Evolutionary conservation across 2,888 invertebrate species (phyloP).

Genomic region (Pollenia labialis): DNA sequence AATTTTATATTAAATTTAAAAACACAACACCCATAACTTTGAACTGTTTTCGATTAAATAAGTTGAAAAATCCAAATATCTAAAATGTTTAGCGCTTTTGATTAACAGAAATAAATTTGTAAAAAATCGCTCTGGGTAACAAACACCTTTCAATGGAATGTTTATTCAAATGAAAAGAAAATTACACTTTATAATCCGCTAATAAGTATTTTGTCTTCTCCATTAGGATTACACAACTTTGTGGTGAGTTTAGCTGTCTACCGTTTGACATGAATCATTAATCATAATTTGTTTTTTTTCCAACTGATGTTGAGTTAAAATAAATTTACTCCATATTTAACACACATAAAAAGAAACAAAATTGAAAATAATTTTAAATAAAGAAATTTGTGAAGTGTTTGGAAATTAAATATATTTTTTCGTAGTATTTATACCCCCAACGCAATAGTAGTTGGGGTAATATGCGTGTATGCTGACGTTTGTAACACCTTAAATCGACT

Average conservation of each 20-base stretch:
- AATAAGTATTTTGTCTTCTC: constrained; percentile 4
- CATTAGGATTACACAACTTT: constrained; percentile 32
- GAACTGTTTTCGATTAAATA: too few relatives aligned
- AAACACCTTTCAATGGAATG: background rate
- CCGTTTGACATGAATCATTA: constrained; percentile 59
- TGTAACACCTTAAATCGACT: too few relatives aligned
- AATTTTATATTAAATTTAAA: too few relatives aligned
- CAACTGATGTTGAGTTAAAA: background rate
- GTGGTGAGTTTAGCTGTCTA: constrained; percentile 21
- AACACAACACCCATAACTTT: too few relatives aligned
- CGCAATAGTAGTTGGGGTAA: too few relatives aligned
- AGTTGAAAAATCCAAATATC: too few relatives aligned
- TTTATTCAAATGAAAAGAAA: constrained; percentile 11
- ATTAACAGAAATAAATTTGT: background rate
- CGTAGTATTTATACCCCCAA: too few relatives aligned
- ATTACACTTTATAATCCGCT: background rate
- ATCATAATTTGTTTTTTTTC: constrained; percentile 41
- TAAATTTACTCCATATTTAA: constrained; percentile 55
- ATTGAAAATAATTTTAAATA: background rate
- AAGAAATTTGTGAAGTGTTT: constrained; percentile 24
- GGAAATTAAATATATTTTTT: background rate
- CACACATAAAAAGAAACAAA: background rate
- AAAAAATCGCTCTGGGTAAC: background rate
- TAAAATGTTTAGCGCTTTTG: too few relatives aligned
- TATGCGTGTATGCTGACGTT: too few relatives aligned